These are phyloP conservation scores for Polymixis lichenea DNA, from an alignment of 2,888 invertebrate species.

Conservation along the genomic window DNA sequence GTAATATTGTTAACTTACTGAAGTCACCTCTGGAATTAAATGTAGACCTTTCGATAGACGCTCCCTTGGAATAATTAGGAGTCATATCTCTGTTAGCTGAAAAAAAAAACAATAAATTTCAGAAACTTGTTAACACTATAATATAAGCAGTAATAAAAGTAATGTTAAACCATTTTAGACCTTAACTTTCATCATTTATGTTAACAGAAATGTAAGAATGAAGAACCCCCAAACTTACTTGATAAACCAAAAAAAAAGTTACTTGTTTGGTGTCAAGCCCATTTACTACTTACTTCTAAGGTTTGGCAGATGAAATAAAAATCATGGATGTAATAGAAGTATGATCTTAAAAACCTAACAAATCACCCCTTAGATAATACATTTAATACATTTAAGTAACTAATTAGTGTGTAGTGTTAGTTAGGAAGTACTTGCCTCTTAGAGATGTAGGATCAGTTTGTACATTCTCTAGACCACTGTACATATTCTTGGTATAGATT, in stretches of 20 bases:
- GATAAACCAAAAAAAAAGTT: background rate
- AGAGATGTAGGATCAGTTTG: slow-evolving; percentile 81
- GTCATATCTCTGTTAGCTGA: slow-evolving; percentile 83
- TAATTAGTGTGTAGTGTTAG: background rate
- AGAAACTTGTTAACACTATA: background rate
- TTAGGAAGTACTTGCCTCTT: slow-evolving; percentile 74
- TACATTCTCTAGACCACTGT: slow-evolving; percentile 81
- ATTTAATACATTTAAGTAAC: background rate
- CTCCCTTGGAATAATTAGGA: slow-evolving; percentile 84
- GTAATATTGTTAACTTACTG: slow-evolving; percentile 74
- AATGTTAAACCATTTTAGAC: background rate
- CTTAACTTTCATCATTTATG: background rate
- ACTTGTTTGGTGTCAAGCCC: background rate
- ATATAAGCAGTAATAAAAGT: background rate
- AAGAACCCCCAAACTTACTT: background rate
- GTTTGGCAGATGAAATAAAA: background rate
- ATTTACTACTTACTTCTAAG: background rate
- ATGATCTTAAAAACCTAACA: background rate
- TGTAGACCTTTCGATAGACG: slow-evolving; percentile 88
- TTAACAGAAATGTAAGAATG: slow-evolving; percentile 14
- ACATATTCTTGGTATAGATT: slow-evolving; percentile 85
- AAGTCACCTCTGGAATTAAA: slow-evolving; percentile 85
- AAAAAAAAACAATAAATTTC: slow-evolving; percentile 46
- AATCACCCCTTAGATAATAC: background rate
- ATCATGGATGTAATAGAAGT: background rate